Evolutionary conservation across 2,113 vertebrate species (phyloP).

Genomic region (Willisornis vidua): DNA sequence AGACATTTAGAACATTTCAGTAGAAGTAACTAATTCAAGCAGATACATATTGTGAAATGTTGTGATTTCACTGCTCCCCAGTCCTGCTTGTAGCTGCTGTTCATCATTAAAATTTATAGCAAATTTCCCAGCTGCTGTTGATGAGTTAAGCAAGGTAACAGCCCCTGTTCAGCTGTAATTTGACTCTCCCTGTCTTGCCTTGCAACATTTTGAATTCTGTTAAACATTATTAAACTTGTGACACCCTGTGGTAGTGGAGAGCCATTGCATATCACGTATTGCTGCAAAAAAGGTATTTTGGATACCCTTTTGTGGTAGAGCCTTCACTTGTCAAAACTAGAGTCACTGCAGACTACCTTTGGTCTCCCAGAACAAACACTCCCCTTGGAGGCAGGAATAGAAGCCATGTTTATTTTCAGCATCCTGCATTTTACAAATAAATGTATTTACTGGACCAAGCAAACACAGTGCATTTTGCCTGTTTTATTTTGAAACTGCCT

Average conservation of each 20-base stretch:
- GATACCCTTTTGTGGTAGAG: neutral
- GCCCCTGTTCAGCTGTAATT: neutral
- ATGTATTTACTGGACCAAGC: neutral
- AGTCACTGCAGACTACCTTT: neutral
- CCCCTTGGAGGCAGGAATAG: neutral
- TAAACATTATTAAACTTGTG: conserved; percentile 66
- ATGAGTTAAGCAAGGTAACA: neutral
- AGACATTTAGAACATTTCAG: neutral
- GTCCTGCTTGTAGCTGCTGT: neutral
- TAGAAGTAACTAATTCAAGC: neutral
- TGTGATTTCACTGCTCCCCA: neutral
- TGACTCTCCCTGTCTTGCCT: neutral
- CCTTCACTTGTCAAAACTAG: neutral
- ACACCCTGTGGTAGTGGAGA: conserved; percentile 66
- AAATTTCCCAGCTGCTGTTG: conserved; percentile 19
- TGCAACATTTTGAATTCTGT: neutral
- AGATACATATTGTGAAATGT: neutral
- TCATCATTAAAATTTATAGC: conserved; percentile 32
- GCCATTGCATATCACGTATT: conserved; percentile 19
- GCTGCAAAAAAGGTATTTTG: neutral
- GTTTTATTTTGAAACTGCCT: neutral
- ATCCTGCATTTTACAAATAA: neutral
- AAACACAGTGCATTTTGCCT: neutral
- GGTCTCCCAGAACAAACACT: neutral
- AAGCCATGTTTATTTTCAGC: neutral